A percentile compares a stretch with the other conserved stretches of the same genome.
Conservation (phyloP, 2,113 vertebrate species). For the Bothrops jararaca region DNA sequence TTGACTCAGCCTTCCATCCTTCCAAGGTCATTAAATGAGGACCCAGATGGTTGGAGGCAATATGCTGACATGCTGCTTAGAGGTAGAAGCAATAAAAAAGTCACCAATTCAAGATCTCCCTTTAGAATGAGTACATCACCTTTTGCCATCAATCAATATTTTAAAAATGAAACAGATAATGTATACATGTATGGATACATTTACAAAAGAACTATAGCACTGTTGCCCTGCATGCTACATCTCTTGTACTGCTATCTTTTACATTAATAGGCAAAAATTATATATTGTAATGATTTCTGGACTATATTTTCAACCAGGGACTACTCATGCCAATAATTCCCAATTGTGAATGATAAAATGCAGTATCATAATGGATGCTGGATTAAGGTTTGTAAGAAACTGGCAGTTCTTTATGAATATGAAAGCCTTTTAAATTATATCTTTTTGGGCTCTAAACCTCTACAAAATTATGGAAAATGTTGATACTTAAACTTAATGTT, state of each 20-base stretch:
- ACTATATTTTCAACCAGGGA: not conserved
- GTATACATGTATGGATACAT: not conserved
- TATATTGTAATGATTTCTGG: not conserved
- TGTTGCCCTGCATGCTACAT: not conserved
- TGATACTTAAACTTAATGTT: not conserved
- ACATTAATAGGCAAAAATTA: not conserved
- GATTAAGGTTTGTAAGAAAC: not conserved
- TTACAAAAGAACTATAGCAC: not conserved
- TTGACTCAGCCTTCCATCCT: no score
- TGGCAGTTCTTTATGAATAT: not conserved
- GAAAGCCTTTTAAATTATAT: not conserved
- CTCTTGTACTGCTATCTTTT: not conserved
- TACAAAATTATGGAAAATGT: not conserved
- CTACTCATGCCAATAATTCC: not conserved
- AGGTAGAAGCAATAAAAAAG: not conserved
- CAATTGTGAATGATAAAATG: not conserved
- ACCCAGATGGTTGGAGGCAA: not conserved
- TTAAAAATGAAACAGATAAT: not conserved
- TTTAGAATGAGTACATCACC: not conserved
- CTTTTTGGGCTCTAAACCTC: not conserved
- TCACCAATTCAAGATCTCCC: not conserved
- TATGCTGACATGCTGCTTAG: not conserved
- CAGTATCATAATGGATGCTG: not conserved
- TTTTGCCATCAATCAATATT: not conserved
- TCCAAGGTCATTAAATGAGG: not conserved